A percentile compares a stretch with the other conserved stretches of the same genome.
These are phyloP conservation scores for Camelus dromedarius DNA, from an alignment of 2,113 vertebrate species.

Conservation along the genomic window DNA sequence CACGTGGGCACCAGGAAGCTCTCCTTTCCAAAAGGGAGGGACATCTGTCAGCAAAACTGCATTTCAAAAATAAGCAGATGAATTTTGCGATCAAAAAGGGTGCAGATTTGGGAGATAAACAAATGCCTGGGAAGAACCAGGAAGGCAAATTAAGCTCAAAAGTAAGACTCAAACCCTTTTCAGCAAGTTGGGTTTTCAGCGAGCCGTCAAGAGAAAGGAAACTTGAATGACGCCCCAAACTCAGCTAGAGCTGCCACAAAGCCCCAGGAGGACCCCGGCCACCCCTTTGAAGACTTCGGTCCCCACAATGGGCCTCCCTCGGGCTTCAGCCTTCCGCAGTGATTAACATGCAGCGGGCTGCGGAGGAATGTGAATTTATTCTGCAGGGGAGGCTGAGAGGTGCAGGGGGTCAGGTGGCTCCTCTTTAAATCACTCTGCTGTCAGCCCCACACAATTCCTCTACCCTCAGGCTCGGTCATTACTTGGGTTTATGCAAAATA, in stretches of 20 bases:
- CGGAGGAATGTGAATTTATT: conserved; percentile 84
- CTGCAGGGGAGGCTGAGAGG: conserved; percentile 84
- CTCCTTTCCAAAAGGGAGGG: not conserved
- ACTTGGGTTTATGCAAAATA: conserved; percentile 89
- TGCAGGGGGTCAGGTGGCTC: conserved; percentile 88
- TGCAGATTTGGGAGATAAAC: not conserved
- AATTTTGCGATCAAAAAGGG: not conserved
- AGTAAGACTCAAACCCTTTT: not conserved
- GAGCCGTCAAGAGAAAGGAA: conserved; percentile 76
- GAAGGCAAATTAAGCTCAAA: not conserved
- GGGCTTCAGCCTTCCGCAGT: conserved; percentile 84
- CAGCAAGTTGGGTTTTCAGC: conserved; percentile 73
- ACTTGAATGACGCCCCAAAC: conserved; percentile 83
- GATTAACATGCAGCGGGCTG: conserved; percentile 88
- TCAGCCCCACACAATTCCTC: conserved; percentile 84
- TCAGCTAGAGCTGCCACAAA: conserved; percentile 86
- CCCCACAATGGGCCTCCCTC: conserved; percentile 86
- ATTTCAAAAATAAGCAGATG: not conserved
- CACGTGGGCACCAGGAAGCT: rapidly evolving
- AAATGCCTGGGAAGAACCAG: not conserved
- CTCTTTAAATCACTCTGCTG: conserved; percentile 89
- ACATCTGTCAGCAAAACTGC: not conserved
- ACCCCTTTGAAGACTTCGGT: conserved; percentile 83
- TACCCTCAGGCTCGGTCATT: conserved; percentile 78
- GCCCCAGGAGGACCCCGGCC: conserved; percentile 81